These are phyloP conservation scores for Drosophila paulistorum DNA, from an alignment of 1,140 invertebrate species.

Conservation along the genomic window DNA sequence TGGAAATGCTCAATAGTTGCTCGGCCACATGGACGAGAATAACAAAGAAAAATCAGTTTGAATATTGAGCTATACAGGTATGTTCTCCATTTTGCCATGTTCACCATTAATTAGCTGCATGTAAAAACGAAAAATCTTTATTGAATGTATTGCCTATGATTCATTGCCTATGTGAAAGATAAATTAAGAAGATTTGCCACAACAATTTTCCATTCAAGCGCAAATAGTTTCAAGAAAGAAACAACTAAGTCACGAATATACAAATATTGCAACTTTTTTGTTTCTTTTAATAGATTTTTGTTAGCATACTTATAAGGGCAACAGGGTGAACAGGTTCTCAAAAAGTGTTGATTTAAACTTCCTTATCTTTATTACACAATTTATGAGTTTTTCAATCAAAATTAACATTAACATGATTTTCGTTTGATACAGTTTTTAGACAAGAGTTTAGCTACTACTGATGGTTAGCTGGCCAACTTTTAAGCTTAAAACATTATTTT, in stretches of 20 bases:
- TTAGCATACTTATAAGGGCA: conserved; percentile 1
- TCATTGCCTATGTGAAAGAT: background rate
- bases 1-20: conserved; percentile 12
- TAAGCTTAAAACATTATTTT: too few relatives aligned
- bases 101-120: background rate
- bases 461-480: too few relatives aligned
- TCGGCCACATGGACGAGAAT: background rate
- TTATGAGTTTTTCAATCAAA: too few relatives aligned
- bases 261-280: too few relatives aligned
- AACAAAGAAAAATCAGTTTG: background rate
- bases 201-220: background rate
- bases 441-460: too few relatives aligned
- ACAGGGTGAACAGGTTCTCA: background rate
- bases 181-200: background rate
- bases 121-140: background rate
- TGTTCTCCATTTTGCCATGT: background rate
- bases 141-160: background rate
- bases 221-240: too few relatives aligned
- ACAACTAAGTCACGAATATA: too few relatives aligned
- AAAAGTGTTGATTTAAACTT: too few relatives aligned
- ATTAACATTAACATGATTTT: too few relatives aligned
- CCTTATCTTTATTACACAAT: too few relatives aligned
- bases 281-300: background rate
- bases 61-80: background rate
- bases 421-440: too few relatives aligned